Evolutionary conservation across 2,113 vertebrate genomes (phyloP).

Genomic region (Phyllostomus discolor): DNA sequence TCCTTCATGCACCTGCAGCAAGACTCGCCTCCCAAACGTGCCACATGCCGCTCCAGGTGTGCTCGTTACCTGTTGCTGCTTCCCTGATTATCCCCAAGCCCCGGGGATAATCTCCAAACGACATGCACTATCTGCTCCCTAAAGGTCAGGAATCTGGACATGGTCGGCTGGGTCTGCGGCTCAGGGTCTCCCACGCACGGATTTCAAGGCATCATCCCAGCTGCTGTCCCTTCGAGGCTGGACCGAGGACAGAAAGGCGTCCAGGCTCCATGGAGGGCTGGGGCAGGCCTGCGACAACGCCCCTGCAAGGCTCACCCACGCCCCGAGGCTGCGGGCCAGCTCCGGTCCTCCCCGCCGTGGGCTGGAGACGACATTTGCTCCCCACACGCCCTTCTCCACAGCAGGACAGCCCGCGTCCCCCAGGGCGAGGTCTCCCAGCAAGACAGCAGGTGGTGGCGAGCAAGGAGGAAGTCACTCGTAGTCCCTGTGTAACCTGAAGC

Average conservation of each 20-base stretch:
- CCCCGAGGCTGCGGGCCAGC: too few relatives aligned
- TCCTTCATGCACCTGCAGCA: not conserved
- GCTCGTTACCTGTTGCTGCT: not conserved
- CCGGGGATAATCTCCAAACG: not conserved
- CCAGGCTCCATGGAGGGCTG: not conserved
- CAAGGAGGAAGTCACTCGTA: not conserved
- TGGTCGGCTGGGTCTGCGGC: not conserved
- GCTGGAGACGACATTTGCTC: not conserved
- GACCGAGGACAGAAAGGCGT: not conserved
- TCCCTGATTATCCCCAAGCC: not conserved
- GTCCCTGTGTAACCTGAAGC: not conserved
- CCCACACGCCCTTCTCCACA: not conserved
- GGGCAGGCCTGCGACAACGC: not conserved
- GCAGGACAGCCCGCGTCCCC: not conserved
- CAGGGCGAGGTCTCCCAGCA: not conserved
- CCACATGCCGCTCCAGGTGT: not conserved
- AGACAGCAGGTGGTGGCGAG: not conserved
- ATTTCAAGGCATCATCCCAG: not conserved
- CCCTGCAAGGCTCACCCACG: not conserved
- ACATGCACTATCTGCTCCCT: not conserved
- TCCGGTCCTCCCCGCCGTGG: not conserved
- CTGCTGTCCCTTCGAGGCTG: not conserved
- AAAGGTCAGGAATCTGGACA: not conserved
- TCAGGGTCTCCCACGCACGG: not conserved
- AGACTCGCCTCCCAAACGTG: not conserved